Conservation (phyloP, 2,888 invertebrate species). For the Dynastes tityus region DNA sequence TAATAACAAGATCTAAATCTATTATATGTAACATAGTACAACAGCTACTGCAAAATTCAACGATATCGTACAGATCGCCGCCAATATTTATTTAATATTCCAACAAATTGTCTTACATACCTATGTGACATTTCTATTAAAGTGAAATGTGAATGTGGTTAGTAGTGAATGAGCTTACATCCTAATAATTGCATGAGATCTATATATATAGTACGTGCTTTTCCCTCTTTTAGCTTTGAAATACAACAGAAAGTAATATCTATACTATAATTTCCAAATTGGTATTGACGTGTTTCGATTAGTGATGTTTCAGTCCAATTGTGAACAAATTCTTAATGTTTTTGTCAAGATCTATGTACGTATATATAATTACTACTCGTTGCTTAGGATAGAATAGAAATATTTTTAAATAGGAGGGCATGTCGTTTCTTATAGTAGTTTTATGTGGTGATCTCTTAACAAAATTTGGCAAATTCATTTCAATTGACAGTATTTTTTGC, state of each 20-base stretch:
- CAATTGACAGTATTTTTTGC: too few relatives aligned
- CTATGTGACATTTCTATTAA: background rate
- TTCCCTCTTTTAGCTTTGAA: background rate
- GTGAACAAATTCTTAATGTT: background rate
- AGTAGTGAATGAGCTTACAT: slow-evolving; percentile 12
- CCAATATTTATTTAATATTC: slow-evolving; percentile 12
- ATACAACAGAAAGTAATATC: background rate
- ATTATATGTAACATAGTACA: background rate
- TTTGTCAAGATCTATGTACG: background rate
- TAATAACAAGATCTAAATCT: slow-evolving; percentile 5
- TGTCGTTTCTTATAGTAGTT: too few relatives aligned
- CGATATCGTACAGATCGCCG: slow-evolving; percentile 5
- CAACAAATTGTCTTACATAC: slow-evolving; percentile 14
- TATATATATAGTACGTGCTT: background rate
- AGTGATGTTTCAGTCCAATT: too few relatives aligned
- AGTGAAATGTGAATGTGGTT: slow-evolving; percentile 4
- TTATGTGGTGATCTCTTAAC: too few relatives aligned
- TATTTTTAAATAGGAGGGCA: background rate
- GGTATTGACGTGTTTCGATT: background rate
- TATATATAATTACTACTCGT: background rate
- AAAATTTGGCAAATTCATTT: too few relatives aligned
- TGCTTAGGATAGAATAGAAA: slow-evolving; percentile 8
- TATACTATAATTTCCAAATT: background rate
- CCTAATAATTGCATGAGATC: slow-evolving; percentile 23
- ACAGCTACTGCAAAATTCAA: slow-evolving; percentile 2